Evolutionary conservation across 64 coral and sea anemone genomes (phyloP).

Genomic region (Stylophora pistillata): DNA sequence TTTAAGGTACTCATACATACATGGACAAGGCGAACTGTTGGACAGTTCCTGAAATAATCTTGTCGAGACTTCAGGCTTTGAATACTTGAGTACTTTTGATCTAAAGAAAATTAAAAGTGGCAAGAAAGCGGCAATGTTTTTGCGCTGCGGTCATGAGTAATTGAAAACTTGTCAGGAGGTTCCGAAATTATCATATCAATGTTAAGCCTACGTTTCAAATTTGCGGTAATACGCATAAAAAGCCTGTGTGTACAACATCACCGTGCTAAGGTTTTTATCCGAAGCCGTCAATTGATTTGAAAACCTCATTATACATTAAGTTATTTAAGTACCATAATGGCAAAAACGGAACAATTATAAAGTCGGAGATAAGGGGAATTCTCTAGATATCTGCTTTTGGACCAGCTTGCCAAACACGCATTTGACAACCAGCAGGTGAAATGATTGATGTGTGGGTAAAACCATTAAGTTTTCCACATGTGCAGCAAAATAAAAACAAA

Average conservation of each 20-base stretch:
- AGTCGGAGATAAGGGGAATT: not conserved
- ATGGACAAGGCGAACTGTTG: too few species aligned
- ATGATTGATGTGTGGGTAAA: not conserved
- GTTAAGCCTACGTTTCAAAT: not conserved
- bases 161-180: slow-evolving; percentile 9
- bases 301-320: slow-evolving; percentile 4
- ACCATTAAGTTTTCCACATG: not conserved
- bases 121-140: not conserved
- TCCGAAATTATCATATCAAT: not conserved
- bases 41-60: not conserved
- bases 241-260: not conserved
- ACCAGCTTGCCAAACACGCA: not conserved
- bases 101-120: not conserved
- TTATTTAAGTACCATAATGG: not conserved
- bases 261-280: not conserved
- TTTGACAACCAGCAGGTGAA: not conserved
- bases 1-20: too few species aligned
- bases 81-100: not conserved
- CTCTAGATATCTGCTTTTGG: not conserved
- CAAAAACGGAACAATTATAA: not conserved
- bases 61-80: not conserved
- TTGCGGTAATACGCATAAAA: not conserved
- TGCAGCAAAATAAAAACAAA: not conserved
- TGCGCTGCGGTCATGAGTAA: not conserved
- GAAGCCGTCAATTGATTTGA: slow-evolving; percentile 9